Percentiles rank a stretch among this genome's conserved stretches.
Conservation (phyloP, 1,140 invertebrate species). For the Prorops nasuta region DNA sequence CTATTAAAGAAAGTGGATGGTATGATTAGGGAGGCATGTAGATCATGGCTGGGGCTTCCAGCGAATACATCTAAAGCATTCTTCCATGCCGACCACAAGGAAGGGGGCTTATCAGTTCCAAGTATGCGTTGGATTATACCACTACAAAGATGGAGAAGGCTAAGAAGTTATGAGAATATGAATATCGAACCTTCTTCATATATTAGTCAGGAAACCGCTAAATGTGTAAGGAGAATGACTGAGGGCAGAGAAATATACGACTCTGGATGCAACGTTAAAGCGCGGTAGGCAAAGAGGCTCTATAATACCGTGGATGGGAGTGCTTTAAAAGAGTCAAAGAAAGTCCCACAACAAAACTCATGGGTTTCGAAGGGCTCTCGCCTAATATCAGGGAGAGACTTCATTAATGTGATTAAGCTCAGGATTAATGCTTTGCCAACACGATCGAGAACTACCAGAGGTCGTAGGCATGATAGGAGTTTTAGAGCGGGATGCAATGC, state of each 20-base stretch:
- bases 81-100: slow-evolving; percentile 8
- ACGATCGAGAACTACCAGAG: slow-evolving; percentile 13
- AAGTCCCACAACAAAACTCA: slow-evolving; percentile 14
- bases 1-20: slow-evolving; percentile 13
- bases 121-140: slow-evolving; percentile 5
- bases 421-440: slow-evolving; percentile 24
- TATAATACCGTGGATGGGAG: slow-evolving; percentile 14
- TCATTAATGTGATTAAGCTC: slow-evolving; percentile 9
- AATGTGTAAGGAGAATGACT: slow-evolving; percentile 9
- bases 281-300: slow-evolving; percentile 2
- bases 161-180: background rate
- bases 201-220: background rate
- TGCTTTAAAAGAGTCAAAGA: background rate
- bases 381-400: slow-evolving; percentile 21
- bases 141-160: background rate
- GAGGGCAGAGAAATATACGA: slow-evolving; percentile 14
- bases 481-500: slow-evolving; percentile 21
- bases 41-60: slow-evolving; percentile 14
- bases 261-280: slow-evolving; percentile 2
- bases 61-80: slow-evolving; percentile 14
- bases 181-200: background rate
- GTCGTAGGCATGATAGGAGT: background rate
- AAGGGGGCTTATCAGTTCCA: slow-evolving; percentile 15
- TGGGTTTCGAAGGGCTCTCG: slow-evolving; percentile 19
- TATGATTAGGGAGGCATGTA: background rate